Percentiles rank a stretch among this genome's conserved stretches.
phyloP scores from a whole-genome alignment of 2,888 invertebrate genomes.

The Cataglyphis rosenhaueri region DNA sequence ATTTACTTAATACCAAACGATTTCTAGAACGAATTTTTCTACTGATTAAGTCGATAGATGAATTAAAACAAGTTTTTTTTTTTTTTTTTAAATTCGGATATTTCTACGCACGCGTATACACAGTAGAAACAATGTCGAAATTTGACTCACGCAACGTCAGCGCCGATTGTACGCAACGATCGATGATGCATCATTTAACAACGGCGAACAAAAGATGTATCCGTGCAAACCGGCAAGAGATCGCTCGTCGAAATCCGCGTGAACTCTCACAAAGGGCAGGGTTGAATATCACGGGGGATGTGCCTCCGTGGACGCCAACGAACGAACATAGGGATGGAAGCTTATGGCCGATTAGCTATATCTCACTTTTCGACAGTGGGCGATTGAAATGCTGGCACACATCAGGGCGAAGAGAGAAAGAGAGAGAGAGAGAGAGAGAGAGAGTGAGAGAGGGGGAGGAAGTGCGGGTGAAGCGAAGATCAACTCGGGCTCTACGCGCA shows the following conservation, averaged over 20 bases:
- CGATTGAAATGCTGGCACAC: constrained; percentile 61
- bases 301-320: constrained; percentile 24
- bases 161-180: constrained; percentile 5
- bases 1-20: background rate
- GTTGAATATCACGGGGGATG: constrained; percentile 37
- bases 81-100: background rate
- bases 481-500: constrained; percentile 8
- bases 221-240: constrained; percentile 32
- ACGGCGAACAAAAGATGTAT: constrained; percentile 43
- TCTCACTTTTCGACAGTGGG: constrained; percentile 63
- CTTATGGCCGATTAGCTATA: constrained; percentile 63
- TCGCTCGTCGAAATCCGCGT: constrained; percentile 40
- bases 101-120: background rate
- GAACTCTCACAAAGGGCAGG: constrained; percentile 39
- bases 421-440: constrained; percentile 36
- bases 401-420: constrained; percentile 67
- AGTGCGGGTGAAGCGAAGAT: constrained; percentile 34
- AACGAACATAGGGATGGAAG: constrained; percentile 25
- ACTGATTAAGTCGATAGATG: constrained; percentile 8
- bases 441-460: background rate
- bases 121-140: constrained; percentile 17
- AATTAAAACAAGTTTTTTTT: background rate
- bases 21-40: background rate
- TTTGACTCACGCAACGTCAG: background rate
- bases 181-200: constrained; percentile 44